These are phyloP conservation scores for Isotomurus palustris DNA, from an alignment of 2,888 invertebrate species.

Conservation along the genomic window DNA sequence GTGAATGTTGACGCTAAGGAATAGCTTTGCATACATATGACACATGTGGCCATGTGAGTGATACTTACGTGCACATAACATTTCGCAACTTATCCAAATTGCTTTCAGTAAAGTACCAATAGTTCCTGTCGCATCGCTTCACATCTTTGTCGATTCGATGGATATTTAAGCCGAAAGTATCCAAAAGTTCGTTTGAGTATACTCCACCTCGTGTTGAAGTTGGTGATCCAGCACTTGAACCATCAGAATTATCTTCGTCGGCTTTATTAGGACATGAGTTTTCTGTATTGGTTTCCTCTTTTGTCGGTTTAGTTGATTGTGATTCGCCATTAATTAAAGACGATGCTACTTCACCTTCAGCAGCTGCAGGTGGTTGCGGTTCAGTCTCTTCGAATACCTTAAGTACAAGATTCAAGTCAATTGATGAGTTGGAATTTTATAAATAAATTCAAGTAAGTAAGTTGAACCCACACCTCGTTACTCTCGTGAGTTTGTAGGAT, in stretches of 20 bases:
- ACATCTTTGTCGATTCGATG: slow-evolving; percentile 97
- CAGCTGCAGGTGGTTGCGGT: neutral
- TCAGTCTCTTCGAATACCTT: slow-evolving; percentile 6
- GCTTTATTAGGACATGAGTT: neutral
- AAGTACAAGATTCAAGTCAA: neutral
- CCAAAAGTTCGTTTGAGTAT: slow-evolving; percentile 73
- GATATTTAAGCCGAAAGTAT: slow-evolving; percentile 78
- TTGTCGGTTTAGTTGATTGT: neutral
- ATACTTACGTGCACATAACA: slow-evolving; percentile 90
- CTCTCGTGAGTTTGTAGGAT: slow-evolving; percentile 47
- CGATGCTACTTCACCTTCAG: neutral
- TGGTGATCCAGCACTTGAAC: slow-evolving; percentile 41
- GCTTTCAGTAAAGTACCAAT: slow-evolving; percentile 82
- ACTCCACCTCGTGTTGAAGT: slow-evolving; percentile 36
- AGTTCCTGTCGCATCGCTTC: slow-evolving; percentile 89
- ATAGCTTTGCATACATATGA: slow-evolving; percentile 1
- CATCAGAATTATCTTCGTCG: slow-evolving; percentile 40
- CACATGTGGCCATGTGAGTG: no score
- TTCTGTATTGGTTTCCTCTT: neutral
- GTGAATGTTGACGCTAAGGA: neutral
- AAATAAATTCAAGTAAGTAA: neutral
- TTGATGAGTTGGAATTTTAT: neutral
- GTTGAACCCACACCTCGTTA: slow-evolving; percentile 51
- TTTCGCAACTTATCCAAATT: slow-evolving; percentile 89
- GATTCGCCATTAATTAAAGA: neutral